These are phyloP conservation scores for Ageneiosus marmoratus DNA, from an alignment of 2,113 vertebrate species.

Conservation along the genomic window DNA sequence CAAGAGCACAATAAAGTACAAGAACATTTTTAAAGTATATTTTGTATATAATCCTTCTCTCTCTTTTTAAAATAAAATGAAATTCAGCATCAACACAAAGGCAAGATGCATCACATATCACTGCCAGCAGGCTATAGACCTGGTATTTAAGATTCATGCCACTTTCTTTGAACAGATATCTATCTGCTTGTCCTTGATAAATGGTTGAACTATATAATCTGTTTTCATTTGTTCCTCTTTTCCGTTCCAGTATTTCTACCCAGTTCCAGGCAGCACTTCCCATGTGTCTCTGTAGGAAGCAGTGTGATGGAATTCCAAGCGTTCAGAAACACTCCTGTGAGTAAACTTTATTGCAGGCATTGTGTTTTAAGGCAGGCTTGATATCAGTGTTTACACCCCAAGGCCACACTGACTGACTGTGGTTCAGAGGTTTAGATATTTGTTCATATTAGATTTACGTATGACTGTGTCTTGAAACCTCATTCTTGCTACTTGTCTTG, in stretches of 20 bases:
- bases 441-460: slow-evolving; percentile 24
- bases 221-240: slow-evolving; percentile 67
- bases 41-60: slow-evolving; percentile 44
- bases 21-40: slow-evolving; percentile 40
- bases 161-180: slow-evolving; percentile 66
- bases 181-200: slow-evolving; percentile 70
- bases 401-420: slow-evolving; percentile 4
- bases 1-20: slow-evolving; percentile 44
- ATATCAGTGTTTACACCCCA: slow-evolving; percentile 22
- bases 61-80: slow-evolving; percentile 36
- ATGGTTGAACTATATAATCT: slow-evolving; percentile 59
- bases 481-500: background rate
- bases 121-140: slow-evolving; percentile 36
- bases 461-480: background rate
- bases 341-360: slow-evolving; percentile 10
- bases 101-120: slow-evolving; percentile 13
- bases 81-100: slow-evolving; percentile 34
- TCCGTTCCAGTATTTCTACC: slow-evolving; percentile 46
- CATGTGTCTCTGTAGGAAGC: background rate
- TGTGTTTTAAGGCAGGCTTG: slow-evolving; percentile 1
- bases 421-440: slow-evolving; percentile 21
- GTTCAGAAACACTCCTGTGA: slow-evolving; percentile 21
- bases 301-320: slow-evolving; percentile 38
- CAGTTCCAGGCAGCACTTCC: slow-evolving; percentile 20
- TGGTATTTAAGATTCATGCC: slow-evolving; percentile 47